A percentile compares a stretch with the other conserved stretches of the same genome.
Conservation (phyloP, 2,888 invertebrate genomes). For the Nineta flava region DNA sequence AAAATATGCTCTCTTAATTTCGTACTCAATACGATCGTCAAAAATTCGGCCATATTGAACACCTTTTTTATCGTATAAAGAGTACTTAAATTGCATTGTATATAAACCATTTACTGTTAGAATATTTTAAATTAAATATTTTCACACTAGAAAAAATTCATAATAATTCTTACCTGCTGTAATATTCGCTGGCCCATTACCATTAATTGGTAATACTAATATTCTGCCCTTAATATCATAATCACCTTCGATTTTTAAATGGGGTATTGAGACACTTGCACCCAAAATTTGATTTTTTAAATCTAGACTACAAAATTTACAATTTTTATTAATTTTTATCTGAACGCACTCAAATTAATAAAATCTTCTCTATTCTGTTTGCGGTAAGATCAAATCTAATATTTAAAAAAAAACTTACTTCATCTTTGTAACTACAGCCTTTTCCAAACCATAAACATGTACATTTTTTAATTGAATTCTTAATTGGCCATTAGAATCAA, state of each 20-base stretch:
- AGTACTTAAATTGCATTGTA: no score
- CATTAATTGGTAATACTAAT: conserved; percentile 19
- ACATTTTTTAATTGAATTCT: conserved; percentile 16
- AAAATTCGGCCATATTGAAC: no score
- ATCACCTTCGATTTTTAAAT: conserved; percentile 14
- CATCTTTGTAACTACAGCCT: conserved; percentile 12
- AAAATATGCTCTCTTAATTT: conserved; percentile 4
- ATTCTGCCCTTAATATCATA: conserved; percentile 22
- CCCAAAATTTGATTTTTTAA: conserved; percentile 11
- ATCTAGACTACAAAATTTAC: conserved; percentile 13
- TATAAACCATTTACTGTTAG: no score
- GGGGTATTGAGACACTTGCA: conserved; percentile 12
- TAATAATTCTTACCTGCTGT: conserved; percentile 17
- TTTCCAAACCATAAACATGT: conserved; percentile 16
- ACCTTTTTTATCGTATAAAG: no score
- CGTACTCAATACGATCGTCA: no score
- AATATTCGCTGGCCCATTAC: conserved; percentile 20
- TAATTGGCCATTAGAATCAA: conserved; percentile 15
- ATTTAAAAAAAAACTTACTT: conserved; percentile 12
- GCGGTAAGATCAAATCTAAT: no score
- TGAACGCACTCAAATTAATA: no score
- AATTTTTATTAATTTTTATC: no score
- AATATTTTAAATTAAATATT: no score
- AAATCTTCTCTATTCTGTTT: no score
- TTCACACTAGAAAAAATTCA: no score